Base-by-base conservation (phyloP, 2,888 invertebrate species). In the Tetragonisca angustula region DNA sequence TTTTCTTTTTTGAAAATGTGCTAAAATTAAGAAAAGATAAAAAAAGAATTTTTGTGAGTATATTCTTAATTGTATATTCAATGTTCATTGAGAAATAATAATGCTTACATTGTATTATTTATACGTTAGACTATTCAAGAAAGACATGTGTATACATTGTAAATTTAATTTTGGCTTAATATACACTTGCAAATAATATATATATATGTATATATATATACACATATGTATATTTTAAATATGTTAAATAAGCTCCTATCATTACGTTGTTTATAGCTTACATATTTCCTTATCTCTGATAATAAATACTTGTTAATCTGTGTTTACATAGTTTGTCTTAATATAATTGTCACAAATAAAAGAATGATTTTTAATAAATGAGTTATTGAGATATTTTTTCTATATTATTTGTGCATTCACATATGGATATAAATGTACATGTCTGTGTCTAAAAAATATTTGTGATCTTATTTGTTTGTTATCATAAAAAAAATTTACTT, bases 141-240 rank as follows among this genome's bases (percentile, higher is more conserved):
- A 76, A 74, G 61, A 71, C 67, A 56, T 59, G 62, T 61, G 65
- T 75, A 75, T 85, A 62, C 72, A 74, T 77, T 75, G 68, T 81
- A 84, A 84, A 84, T 80, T 85, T 85, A 80, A 77, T 85, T 84
- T 84, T 85, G 85, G 85, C 85, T 84, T 84, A 67, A 73, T 84
- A 64, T 77, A 81, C 72, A 81, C 19, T 84, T 52, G 43, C 32
- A 56, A 59, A n/a, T 59, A 74, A 67, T 62, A 54, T 78, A 68
- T 83, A 76, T 59, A 56, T n/a, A 76, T 27, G 69, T 81, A 73
- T 62, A 69, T 77, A 73, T 36, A 32, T 3, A 32, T 2, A 32
- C 3, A 32, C 3, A 32, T 2, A 32, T 2, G 4, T 0, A 32
- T 4, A 32, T 81, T 61, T 72, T 77, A 84, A 80, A 77, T 77